phyloP scores from a whole-genome alignment of 2,113 vertebrate genomes.

The Gavia stellata region DNA sequence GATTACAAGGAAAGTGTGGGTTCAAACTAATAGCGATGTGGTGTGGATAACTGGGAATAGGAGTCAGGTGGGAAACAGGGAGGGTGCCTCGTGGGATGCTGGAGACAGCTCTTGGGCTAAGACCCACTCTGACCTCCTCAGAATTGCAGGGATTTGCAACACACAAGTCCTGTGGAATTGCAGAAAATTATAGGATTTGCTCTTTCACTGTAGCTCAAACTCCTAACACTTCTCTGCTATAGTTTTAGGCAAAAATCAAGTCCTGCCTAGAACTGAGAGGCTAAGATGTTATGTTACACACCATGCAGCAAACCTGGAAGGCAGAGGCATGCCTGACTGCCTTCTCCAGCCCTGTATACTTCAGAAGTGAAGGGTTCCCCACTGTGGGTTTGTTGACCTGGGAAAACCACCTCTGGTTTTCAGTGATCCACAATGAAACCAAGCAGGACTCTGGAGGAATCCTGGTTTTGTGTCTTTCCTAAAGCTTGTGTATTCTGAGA shows the following conservation, averaged over 20 bases:
- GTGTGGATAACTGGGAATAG: not conserved
- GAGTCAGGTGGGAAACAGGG: not conserved
- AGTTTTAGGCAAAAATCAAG: not conserved
- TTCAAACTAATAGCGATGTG: not conserved
- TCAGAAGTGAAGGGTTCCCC: not conserved
- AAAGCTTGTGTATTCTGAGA: not conserved
- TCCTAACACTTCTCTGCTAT: not conserved
- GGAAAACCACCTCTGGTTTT: not conserved
- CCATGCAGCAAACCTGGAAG: not conserved
- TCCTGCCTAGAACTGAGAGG: not conserved
- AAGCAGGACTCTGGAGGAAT: not conserved
- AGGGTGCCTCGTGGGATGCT: not conserved
- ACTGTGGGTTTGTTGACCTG: not conserved
- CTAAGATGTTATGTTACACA: not conserved
- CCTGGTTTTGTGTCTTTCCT: not conserved
- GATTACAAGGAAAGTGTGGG: not conserved
- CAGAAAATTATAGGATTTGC: not conserved
- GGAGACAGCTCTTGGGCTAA: not conserved
- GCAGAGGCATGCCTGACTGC: not conserved
- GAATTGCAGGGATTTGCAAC: not conserved
- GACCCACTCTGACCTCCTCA: not conserved
- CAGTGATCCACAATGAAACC: not conserved
- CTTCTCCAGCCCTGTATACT: not conserved
- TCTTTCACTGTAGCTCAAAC: not conserved
- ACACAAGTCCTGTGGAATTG: not conserved